Evolutionary conservation across 1,140 invertebrate species (phyloP).

Genomic region (Megalonaias nervosa): DNA sequence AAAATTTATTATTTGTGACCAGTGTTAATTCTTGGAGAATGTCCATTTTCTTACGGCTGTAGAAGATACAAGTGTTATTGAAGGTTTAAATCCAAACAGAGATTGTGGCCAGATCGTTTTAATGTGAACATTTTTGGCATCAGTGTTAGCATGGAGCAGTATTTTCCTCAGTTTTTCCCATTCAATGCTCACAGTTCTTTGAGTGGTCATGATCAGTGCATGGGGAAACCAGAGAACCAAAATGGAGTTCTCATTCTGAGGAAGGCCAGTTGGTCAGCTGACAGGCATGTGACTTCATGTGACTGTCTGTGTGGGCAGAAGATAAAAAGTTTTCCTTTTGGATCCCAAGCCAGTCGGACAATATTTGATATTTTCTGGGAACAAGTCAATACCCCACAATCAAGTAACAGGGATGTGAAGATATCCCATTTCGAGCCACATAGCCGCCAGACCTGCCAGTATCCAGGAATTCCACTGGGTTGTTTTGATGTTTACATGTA

Average conservation of each 20-base stretch:
- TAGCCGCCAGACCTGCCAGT: background rate
- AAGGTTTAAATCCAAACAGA: too few relatives aligned
- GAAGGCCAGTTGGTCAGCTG: slow-evolving; percentile 23
- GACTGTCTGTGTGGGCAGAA: background rate
- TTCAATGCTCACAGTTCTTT: too few relatives aligned
- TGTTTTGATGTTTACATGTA: slow-evolving; percentile 36
- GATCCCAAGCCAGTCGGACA: slow-evolving; percentile 8
- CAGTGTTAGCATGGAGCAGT: too few relatives aligned
- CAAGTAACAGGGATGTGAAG: background rate
- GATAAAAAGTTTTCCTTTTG: background rate
- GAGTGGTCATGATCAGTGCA: too few relatives aligned
- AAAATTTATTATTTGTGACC: too few relatives aligned
- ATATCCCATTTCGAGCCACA: background rate
- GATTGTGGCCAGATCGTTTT: too few relatives aligned
- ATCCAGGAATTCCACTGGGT: slow-evolving; percentile 22
- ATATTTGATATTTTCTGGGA: slow-evolving; percentile 40
- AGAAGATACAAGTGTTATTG: too few relatives aligned
- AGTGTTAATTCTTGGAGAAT: too few relatives aligned
- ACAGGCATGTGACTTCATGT: slow-evolving; percentile 5
- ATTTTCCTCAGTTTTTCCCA: too few relatives aligned
- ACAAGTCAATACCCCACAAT: slow-evolving; percentile 17
- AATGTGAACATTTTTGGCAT: too few relatives aligned
- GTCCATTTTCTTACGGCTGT: too few relatives aligned
- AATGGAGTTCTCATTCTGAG: slow-evolving; percentile 24
- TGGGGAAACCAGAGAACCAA: background rate